Percentiles rank a stretch among this genome's conserved stretches.
Evolutionary conservation across 2,888 invertebrate genomes (phyloP).

Genomic region (Ypsolopha sequella): DNA sequence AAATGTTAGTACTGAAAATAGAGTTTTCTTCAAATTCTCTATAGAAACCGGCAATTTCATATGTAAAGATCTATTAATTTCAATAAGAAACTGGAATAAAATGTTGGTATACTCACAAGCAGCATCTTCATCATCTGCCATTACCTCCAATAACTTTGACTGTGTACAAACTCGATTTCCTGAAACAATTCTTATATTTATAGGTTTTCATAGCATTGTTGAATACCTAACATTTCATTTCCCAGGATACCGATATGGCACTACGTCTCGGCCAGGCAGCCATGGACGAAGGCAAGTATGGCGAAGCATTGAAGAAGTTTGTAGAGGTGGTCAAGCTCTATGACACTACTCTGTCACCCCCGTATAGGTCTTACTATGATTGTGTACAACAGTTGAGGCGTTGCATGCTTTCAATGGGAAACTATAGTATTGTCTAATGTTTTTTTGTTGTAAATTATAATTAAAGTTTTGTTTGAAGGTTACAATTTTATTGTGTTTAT

Average conservation of each 20-base stretch:
- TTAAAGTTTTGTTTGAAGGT: neutral
- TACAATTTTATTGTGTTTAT: neutral
- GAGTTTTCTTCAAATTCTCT: neutral
- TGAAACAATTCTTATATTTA: no score
- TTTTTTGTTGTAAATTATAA: conserved; percentile 1
- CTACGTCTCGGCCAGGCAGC: conserved; percentile 73
- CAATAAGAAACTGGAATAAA: no score
- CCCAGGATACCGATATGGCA: conserved; percentile 78
- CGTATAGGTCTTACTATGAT: conserved; percentile 80
- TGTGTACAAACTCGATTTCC: no score
- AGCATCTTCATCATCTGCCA: no score
- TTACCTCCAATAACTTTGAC: no score
- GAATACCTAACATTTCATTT: conserved; percentile 10
- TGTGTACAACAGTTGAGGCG: conserved; percentile 80
- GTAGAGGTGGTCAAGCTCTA: conserved; percentile 76
- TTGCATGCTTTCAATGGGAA: conserved; percentile 77
- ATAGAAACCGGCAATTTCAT: neutral
- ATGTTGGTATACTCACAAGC: no score
- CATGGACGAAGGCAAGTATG: conserved; percentile 73
- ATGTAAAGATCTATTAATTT: neutral
- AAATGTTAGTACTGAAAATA: neutral
- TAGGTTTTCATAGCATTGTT: neutral
- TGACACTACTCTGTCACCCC: conserved; percentile 76
- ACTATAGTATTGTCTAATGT: conserved; percentile 50
- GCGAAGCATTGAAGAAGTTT: conserved; percentile 75